Base-by-base conservation (phyloP, 2,113 vertebrate genomes). In the Morone saxatilis region DNA sequence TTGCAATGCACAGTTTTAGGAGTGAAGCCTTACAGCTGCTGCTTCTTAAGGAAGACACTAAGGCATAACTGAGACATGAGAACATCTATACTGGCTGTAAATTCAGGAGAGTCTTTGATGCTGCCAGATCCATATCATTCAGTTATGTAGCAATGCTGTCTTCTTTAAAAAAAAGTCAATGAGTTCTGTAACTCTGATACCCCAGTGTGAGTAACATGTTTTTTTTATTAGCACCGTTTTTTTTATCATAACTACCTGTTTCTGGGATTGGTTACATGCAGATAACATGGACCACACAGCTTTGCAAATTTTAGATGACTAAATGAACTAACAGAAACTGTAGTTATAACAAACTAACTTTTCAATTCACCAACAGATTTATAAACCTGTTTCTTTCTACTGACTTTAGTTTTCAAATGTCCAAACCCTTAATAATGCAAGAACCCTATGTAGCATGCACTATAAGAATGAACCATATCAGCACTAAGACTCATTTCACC, bases 261-360 rank as follows among this genome's bases (percentile, higher is more conserved):
- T 66, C n/a, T 72, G 36, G 70, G 70, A 86, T 71, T 77, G 19
- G 19, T 36, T 31, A 78, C 50, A 25, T 78, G 41, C 14, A 69
- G 74, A 61, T 51, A 72, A 43, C 66, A 53, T 63, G 62, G 10
- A 62, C 25, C 63, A 71, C 48, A 54, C 38, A 83, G 12, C 54
- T 36, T n/a, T 47, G 54, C 38, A 66, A 20, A 40, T 60, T 7
- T 7, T n/a, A 57, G 17, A 72, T 53, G 20, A 83, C 76, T 87
- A 67, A 75, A 86, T 66, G 1, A 82, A 91, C 80, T 90, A 90
- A 92, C 11, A 65, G 7, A 38, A 61, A 63, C 61, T 61, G 25
- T 62, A 41, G 48, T 81, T 59, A 67, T 31, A 73, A 84, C 88
- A 78, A 31, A 74, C 76, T 71, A 77, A 81, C 76, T 57, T 71